phyloP scores from a whole-genome alignment of 1,140 invertebrate genomes.

The Zaprionus ghesquierei region DNA sequence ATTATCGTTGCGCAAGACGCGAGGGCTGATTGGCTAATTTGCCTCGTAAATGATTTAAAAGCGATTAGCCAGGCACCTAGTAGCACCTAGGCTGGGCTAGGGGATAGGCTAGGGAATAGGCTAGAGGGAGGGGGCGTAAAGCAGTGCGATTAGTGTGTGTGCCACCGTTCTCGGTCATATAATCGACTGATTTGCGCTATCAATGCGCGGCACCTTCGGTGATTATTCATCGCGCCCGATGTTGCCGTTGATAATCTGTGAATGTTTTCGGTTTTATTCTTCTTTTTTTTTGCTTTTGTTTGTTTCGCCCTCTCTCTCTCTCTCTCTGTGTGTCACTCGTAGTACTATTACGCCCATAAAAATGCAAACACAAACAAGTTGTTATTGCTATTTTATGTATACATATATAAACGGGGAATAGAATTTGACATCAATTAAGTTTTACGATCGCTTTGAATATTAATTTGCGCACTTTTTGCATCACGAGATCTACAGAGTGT shows the following conservation, averaged over 20 bases:
- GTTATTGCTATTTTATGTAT: background rate
- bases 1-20: slow-evolving; percentile 50
- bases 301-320: background rate
- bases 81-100: slow-evolving; percentile 45
- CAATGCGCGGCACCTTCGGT: background rate
- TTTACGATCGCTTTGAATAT: slow-evolving; percentile 56
- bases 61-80: slow-evolving; percentile 60
- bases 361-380: slow-evolving; percentile 17
- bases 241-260: slow-evolving; percentile 14
- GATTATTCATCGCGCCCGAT: slow-evolving; percentile 9
- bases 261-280: slow-evolving; percentile 7
- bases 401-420: background rate
- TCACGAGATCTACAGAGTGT: too few species aligned
- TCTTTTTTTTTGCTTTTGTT: slow-evolving; percentile 30
- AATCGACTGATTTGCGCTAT: slow-evolving; percentile 56
- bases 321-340: slow-evolving; percentile 9
- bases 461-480: slow-evolving; percentile 29
- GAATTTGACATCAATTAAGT: slow-evolving; percentile 52
- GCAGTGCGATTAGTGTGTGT: slow-evolving; percentile 48
- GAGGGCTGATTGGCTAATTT: slow-evolving; percentile 58
- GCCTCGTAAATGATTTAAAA: slow-evolving; percentile 74
- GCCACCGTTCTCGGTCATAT: slow-evolving; percentile 40
- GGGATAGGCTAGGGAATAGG: background rate
- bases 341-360: slow-evolving; percentile 36
- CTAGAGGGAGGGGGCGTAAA: background rate